These are phyloP conservation scores for Dasyornis broadbenti DNA, from an alignment of 2,113 vertebrate species.

Conservation along the genomic window DNA sequence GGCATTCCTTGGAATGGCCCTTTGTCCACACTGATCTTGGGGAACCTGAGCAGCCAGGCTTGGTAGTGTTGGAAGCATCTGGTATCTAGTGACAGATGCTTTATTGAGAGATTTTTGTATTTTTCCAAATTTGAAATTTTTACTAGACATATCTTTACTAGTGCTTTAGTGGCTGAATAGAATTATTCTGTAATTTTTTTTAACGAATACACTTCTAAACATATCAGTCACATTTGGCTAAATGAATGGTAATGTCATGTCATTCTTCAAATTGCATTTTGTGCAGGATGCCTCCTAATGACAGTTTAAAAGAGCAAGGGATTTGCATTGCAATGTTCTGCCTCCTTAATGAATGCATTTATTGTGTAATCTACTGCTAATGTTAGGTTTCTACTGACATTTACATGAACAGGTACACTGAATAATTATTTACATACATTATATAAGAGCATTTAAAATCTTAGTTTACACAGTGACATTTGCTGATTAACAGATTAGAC, in stretches of 20 bases:
- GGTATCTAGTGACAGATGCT: background rate
- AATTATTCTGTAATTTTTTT: background rate
- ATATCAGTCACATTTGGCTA: background rate
- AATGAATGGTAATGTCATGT: slow-evolving; percentile 18
- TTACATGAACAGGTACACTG: slow-evolving; percentile 55
- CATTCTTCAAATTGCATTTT: slow-evolving; percentile 6
- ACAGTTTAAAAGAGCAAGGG: slow-evolving; percentile 22
- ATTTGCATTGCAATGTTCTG: slow-evolving; percentile 44
- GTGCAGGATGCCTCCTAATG: slow-evolving; percentile 32
- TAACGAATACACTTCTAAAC: background rate
- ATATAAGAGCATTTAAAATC: slow-evolving; percentile 43
- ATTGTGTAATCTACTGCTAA: slow-evolving; percentile 46
- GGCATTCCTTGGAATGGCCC: background rate
- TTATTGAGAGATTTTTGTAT: background rate
- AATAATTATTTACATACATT: slow-evolving; percentile 67
- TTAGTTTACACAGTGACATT: slow-evolving; percentile 48
- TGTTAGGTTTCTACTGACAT: slow-evolving; percentile 45
- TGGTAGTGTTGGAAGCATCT: background rate
- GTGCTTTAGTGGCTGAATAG: background rate
- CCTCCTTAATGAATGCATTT: slow-evolving; percentile 44
- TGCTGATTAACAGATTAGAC: slow-evolving; percentile 63
- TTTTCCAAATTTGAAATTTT: background rate
- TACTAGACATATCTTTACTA: background rate
- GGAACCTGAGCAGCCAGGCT: background rate
- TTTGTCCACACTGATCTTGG: background rate